These are phyloP conservation scores for Mobula hypostoma DNA, from an alignment of 2,113 vertebrate genomes.

Conservation along the genomic window DNA sequence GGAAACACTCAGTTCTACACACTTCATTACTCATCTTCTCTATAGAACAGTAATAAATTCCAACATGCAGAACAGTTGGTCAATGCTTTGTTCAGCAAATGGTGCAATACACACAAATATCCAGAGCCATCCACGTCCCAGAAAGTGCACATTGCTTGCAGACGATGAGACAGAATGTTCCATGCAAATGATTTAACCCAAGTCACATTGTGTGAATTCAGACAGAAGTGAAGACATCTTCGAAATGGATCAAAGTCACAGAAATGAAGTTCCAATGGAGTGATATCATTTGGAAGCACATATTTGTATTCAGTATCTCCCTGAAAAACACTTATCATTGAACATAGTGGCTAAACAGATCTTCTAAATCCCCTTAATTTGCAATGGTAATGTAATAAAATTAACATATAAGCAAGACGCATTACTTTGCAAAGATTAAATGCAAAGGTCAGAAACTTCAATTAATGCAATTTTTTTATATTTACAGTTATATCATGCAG, in stretches of 20 bases:
- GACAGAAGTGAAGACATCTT: slow-evolving; percentile 62
- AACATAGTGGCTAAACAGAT: slow-evolving; percentile 63
- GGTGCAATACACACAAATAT: slow-evolving; percentile 54
- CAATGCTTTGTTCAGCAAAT: slow-evolving; percentile 51
- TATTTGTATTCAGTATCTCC: slow-evolving; percentile 60
- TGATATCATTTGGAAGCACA: slow-evolving; percentile 76
- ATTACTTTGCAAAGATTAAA: slow-evolving; percentile 54
- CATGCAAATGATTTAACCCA: slow-evolving; percentile 71
- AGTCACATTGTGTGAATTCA: slow-evolving; percentile 50
- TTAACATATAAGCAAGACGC: slow-evolving; percentile 50
- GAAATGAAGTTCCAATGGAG: slow-evolving; percentile 61
- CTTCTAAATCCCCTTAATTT: slow-evolving; percentile 69
- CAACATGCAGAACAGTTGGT: slow-evolving; percentile 59
- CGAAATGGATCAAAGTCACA: slow-evolving; percentile 63
- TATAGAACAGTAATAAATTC: slow-evolving; percentile 48
- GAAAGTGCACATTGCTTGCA: slow-evolving; percentile 52
- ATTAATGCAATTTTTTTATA: slow-evolving; percentile 55
- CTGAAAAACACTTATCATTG: slow-evolving; percentile 68
- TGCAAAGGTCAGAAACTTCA: slow-evolving; percentile 52
- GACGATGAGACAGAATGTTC: slow-evolving; percentile 67
- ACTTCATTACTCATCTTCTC: slow-evolving; percentile 42
- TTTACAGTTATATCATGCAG: slow-evolving; percentile 56
- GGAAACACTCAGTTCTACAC: slow-evolving; percentile 67
- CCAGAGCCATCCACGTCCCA: slow-evolving; percentile 53
- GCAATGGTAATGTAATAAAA: slow-evolving; percentile 54